Percentiles rank a stretch among this genome's conserved stretches.
phyloP scores from a whole-genome alignment of 2,888 invertebrate species.

The Incurvaria masculella region DNA sequence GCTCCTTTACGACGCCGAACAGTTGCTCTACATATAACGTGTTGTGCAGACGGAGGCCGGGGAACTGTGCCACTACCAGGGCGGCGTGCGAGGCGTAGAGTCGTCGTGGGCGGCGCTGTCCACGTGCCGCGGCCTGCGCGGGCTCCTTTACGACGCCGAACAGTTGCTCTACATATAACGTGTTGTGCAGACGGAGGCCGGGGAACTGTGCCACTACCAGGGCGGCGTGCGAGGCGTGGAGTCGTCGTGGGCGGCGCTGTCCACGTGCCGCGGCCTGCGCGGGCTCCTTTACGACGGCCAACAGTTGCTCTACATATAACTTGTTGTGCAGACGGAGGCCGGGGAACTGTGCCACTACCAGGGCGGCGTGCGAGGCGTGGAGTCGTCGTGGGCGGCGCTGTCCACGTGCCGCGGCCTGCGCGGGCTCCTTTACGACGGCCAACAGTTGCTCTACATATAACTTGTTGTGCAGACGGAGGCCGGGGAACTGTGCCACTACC shows the following conservation, averaged over 20 bases:
- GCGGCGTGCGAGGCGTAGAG: conserved; percentile 62
- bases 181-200: no score
- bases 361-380: conserved; percentile 63
- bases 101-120: conserved; percentile 83
- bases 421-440: conserved; percentile 78
- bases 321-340: no score
- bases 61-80: conserved; percentile 74
- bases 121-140: conserved; percentile 73
- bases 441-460: conserved; percentile 74
- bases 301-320: conserved; percentile 75
- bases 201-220: conserved; percentile 74
- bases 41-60: no score
- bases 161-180: conserved; percentile 77
- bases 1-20: conserved; percentile 73
- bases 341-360: conserved; percentile 74
- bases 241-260: conserved; percentile 79
- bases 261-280: conserved; percentile 73
- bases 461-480: no score
- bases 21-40: conserved; percentile 78
- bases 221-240: conserved; percentile 63
- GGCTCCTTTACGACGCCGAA: conserved; percentile 75
- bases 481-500: conserved; percentile 74
- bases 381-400: conserved; percentile 76
- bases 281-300: conserved; percentile 79
- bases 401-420: conserved; percentile 77